phyloP scores from a whole-genome alignment of 64 coral and sea anemone genomes.

The Trachythela sp. region DNA sequence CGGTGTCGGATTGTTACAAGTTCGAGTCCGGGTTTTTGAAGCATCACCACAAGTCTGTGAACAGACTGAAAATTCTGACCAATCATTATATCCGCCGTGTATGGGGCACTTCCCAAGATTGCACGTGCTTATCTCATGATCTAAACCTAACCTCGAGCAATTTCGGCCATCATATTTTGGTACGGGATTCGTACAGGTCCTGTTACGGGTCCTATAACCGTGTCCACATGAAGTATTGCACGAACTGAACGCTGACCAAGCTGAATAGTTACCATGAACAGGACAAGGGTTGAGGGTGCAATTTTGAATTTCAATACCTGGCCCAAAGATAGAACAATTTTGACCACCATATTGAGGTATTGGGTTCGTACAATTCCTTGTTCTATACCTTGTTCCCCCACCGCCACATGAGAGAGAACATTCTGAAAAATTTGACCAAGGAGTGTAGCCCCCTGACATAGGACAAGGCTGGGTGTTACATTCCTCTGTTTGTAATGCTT shows the following conservation, averaged over 20 bases:
- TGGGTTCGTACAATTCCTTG: slow-evolving; percentile 66
- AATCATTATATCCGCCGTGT: slow-evolving; percentile 62
- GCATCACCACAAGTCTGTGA: slow-evolving; percentile 54
- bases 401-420: slow-evolving; percentile 58
- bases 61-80: slow-evolving; percentile 66
- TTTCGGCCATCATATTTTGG: slow-evolving; percentile 52
- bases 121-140: not conserved
- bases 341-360: slow-evolving; percentile 48
- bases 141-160: not conserved
- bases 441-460: slow-evolving; percentile 60
- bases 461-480: slow-evolving; percentile 4
- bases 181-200: slow-evolving; percentile 50
- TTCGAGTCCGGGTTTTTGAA: slow-evolving; percentile 39
- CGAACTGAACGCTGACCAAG: slow-evolving; percentile 47
- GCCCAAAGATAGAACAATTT: not conserved
- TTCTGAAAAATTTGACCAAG: slow-evolving; percentile 62
- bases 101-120: slow-evolving; percentile 23
- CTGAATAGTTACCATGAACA: slow-evolving; percentile 61
- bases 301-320: not conserved
- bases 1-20: slow-evolving; percentile 62
- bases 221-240: slow-evolving; percentile 54
- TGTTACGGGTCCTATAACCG: slow-evolving; percentile 36
- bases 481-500: not conserved
- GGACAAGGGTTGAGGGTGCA: slow-evolving; percentile 53
- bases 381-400: slow-evolving; percentile 28